Conservation (phyloP, 2,797 vertebrate species). For the Vireo griseus region DNA sequence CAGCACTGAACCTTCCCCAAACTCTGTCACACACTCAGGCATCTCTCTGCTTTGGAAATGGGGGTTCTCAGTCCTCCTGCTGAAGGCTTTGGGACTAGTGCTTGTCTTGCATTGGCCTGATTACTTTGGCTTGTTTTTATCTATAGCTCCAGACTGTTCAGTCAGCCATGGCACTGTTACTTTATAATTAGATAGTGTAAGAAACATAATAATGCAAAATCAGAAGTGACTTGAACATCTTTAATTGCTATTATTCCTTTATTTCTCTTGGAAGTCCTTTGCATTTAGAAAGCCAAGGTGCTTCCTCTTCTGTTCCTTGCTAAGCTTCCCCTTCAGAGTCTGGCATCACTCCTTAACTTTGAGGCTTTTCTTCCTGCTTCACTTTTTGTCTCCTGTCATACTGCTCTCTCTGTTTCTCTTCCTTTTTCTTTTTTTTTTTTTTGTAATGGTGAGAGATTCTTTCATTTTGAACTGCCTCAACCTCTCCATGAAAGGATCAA, state of each 20-base stretch:
- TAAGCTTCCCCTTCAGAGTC: neutral
- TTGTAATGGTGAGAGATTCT: conserved; percentile 20
- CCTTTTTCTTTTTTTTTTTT: neutral
- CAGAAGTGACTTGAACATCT: neutral
- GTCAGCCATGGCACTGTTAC: neutral
- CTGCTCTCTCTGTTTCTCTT: neutral
- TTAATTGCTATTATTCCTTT: neutral
- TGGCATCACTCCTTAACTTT: neutral
- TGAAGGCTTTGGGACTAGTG: neutral
- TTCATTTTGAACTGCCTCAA: conserved; percentile 14
- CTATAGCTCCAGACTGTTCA: neutral
- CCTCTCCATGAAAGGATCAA: conserved; percentile 5
- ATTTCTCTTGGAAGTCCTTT: neutral
- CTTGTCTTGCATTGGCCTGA: neutral
- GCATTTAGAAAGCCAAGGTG: neutral
- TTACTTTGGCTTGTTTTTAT: neutral
- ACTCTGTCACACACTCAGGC: neutral
- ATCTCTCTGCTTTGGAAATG: neutral
- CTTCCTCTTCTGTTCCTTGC: neutral
- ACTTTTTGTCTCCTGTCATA: conserved; percentile 6
- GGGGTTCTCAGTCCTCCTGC: neutral
- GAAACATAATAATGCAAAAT: neutral
- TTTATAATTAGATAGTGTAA: neutral
- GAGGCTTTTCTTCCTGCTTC: neutral
- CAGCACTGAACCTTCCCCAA: neutral